phyloP scores from a whole-genome alignment of 1,140 invertebrate genomes.

The Amyelois transitella region DNA sequence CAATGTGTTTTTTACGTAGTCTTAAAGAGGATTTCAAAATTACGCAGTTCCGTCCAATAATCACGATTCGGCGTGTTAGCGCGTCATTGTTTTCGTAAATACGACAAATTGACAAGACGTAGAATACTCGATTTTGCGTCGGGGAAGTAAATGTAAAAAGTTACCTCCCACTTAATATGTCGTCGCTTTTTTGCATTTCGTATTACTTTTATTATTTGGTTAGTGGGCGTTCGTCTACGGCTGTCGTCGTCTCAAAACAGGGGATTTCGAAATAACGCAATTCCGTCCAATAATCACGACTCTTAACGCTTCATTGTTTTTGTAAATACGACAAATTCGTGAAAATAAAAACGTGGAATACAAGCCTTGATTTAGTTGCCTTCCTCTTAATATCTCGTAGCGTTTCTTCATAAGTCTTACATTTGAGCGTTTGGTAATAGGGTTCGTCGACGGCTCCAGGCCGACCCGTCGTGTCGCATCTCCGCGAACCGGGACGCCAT shows the following conservation, averaged over 20 bases:
- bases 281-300: too few species aligned
- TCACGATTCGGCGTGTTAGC: background rate
- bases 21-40: background rate
- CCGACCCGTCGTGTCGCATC: slow-evolving; percentile 16
- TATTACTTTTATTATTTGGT: background rate
- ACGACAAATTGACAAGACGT: background rate
- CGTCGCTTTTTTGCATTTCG: background rate
- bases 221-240: background rate
- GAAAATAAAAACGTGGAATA: too few species aligned
- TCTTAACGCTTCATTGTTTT: too few species aligned
- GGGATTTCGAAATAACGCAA: too few species aligned
- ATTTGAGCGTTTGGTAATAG: too few species aligned
- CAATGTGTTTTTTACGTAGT: background rate
- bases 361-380: too few species aligned
- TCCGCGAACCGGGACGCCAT: slow-evolving; percentile 30
- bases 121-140: background rate
- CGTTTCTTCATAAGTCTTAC: too few species aligned
- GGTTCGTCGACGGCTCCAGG: too few species aligned
- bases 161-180: too few species aligned
- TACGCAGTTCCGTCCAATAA: background rate
- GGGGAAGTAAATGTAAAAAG: background rate
- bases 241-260: too few species aligned
- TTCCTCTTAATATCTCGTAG: too few species aligned
- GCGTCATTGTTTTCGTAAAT: background rate
- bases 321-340: too few species aligned